phyloP scores from a whole-genome alignment of 2,113 vertebrate species.

The Hippocampus abdominalis region DNA sequence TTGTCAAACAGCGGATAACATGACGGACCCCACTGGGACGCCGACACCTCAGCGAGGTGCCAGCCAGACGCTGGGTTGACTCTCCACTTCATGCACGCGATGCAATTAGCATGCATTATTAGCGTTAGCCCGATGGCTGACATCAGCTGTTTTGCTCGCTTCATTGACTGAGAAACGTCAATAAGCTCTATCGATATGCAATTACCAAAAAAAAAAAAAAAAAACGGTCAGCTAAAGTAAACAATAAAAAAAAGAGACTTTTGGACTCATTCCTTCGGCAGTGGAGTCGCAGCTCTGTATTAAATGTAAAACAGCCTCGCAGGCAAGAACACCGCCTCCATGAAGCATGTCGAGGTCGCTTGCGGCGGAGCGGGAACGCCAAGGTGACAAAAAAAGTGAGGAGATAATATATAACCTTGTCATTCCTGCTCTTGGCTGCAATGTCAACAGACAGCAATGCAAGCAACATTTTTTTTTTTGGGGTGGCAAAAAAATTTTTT shows the following conservation, averaged over 20 bases:
- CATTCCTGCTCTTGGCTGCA: neutral
- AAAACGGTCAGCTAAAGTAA: too few relatives aligned
- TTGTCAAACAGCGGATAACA: neutral
- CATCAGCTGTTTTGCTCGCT: neutral
- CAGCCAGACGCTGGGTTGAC: neutral
- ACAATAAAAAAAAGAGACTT: neutral
- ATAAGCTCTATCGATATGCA: neutral
- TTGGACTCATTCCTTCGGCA: neutral
- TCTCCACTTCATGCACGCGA: neutral
- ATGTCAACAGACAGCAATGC: neutral
- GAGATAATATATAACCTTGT: neutral
- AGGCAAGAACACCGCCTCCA: neutral
- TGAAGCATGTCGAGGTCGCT: neutral
- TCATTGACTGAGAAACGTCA: neutral
- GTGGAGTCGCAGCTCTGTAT: neutral
- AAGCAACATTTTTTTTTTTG: neutral
- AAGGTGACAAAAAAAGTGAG: neutral
- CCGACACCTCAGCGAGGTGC: neutral
- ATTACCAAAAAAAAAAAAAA: neutral
- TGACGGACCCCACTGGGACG: neutral
- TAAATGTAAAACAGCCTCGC: neutral
- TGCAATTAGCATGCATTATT: slow-evolving; percentile 1
- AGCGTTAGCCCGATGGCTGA: neutral
- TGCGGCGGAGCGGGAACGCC: neutral
- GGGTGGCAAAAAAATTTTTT: too few relatives aligned